phyloP scores from a whole-genome alignment of 2,113 vertebrate species.

The Acrocephalus arundinaceus region DNA sequence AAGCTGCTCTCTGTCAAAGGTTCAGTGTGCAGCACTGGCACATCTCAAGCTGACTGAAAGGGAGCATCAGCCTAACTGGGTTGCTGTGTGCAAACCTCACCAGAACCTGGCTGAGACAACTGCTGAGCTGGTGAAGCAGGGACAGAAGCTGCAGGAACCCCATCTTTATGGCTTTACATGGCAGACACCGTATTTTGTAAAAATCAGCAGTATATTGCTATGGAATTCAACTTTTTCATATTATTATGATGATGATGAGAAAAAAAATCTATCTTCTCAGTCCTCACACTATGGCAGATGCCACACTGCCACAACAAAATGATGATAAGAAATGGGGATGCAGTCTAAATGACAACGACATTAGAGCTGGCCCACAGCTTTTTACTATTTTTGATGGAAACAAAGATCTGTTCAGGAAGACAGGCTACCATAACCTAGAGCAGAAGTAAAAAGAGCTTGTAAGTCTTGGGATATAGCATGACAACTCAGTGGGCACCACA shows the following conservation, averaged over 20 bases:
- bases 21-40: neutral
- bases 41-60: accelerated
- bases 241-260: neutral
- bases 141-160: neutral
- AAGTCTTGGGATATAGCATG: neutral
- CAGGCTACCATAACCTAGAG: neutral
- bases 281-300: neutral
- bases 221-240: neutral
- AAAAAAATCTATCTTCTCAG: neutral
- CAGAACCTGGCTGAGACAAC: neutral
- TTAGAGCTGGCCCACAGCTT: neutral
- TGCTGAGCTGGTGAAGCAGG: neutral
- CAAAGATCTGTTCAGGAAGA: neutral
- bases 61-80: neutral
- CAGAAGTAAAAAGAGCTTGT: neutral
- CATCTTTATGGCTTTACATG: neutral
- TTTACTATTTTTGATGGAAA: neutral
- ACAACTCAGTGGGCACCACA: neutral
- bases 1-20: neutral
- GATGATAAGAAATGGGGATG: neutral
- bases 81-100: neutral
- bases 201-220: neutral
- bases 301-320: neutral
- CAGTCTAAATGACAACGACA: neutral
- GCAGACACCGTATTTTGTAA: neutral